These are phyloP conservation scores for Pecten maximus DNA, from an alignment of 2,888 invertebrate species.

Conservation along the genomic window DNA sequence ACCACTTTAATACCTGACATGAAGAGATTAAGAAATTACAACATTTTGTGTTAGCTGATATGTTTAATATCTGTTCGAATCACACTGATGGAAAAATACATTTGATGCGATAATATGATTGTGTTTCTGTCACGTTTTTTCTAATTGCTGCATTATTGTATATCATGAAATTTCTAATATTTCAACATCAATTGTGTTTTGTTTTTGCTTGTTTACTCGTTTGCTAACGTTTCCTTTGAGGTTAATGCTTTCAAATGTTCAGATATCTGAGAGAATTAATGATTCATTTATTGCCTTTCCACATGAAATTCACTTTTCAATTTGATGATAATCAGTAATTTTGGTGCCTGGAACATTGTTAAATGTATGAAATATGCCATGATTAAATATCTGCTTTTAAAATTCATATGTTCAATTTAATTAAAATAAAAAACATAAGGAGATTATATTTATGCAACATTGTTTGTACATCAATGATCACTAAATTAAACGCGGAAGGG, in stretches of 20 bases:
- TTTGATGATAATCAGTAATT: not conserved
- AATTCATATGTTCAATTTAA: not conserved
- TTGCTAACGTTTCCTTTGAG: not conserved
- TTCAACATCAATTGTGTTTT: not conserved
- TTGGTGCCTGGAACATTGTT: not conserved
- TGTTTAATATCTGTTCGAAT: no score
- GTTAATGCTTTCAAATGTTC: not conserved
- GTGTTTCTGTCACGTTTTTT: no score
- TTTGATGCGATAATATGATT: no score
- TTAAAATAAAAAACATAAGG: not conserved
- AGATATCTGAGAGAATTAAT: not conserved
- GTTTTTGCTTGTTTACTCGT: not conserved
- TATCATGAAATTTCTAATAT: not conserved
- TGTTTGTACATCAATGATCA: not conserved
- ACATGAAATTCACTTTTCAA: not conserved
- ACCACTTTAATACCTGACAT: not conserved
- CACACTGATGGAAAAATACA: no score
- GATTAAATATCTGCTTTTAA: not conserved
- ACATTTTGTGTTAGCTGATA: no score
- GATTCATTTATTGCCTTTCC: not conserved
- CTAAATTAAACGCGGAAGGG: not conserved
- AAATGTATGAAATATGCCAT: not conserved
- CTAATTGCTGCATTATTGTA: no score
- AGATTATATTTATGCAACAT: not conserved
- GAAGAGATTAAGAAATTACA: no score